A percentile compares a stretch with the other conserved stretches of the same genome.
These are phyloP conservation scores for Zaprionus obscuricornis DNA, from an alignment of 2,888 invertebrate genomes.

Conservation along the genomic window DNA sequence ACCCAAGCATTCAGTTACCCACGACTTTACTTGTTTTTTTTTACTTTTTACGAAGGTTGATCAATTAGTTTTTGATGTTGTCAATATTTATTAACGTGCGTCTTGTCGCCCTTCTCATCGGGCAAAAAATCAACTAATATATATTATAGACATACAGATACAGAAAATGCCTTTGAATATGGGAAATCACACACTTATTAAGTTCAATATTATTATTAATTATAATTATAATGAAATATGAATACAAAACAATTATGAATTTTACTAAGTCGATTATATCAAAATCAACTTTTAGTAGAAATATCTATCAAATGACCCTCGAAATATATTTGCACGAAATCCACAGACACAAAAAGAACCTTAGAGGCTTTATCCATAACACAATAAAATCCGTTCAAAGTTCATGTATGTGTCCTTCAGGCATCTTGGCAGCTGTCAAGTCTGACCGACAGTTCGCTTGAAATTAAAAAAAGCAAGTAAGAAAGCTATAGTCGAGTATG, in stretches of 20 bases:
- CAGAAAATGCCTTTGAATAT: no score
- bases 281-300: neutral
- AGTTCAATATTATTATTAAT: no score
- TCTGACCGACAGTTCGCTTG: conserved; percentile 29
- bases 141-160: neutral
- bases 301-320: conserved; percentile 20
- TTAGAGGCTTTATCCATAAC: conserved; percentile 12
- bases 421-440: conserved; percentile 52
- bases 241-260: no score
- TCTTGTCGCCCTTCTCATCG: no score
- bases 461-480: conserved; percentile 4
- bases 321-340: neutral
- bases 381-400: conserved; percentile 28
- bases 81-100: neutral
- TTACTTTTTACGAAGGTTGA: conserved; percentile 3
- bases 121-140: no score
- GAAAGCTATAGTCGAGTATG: no score
- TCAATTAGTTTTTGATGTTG: conserved; percentile 7
- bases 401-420: conserved; percentile 32
- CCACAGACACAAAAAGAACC: conserved; percentile 7
- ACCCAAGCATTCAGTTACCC: conserved; percentile 16
- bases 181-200: no score
- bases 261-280: no score
- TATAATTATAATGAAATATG: neutral
- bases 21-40: neutral